Conservation (phyloP, 2,888 invertebrate species). For the Lapara coniferarum region DNA sequence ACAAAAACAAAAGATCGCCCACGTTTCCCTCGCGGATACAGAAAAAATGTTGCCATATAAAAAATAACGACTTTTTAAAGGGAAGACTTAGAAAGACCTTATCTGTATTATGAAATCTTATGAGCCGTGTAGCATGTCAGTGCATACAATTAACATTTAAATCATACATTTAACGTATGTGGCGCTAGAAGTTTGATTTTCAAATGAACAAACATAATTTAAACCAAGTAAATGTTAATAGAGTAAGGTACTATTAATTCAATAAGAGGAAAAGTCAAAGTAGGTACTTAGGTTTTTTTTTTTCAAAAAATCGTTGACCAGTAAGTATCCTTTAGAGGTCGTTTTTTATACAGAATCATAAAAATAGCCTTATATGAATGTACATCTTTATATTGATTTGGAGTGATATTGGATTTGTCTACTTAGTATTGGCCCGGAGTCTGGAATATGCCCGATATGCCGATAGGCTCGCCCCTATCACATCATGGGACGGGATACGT, state of each 20-base stretch:
- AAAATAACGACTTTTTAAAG: slow-evolving; percentile 36
- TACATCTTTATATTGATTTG: no score
- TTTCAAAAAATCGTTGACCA: neutral
- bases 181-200: neutral
- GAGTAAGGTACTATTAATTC: neutral
- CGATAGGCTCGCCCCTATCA: no score
- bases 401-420: no score
- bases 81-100: slow-evolving; percentile 54
- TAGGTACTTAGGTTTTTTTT: neutral
- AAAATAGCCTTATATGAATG: no score
- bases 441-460: no score
- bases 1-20: slow-evolving; percentile 66
- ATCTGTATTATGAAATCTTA: slow-evolving; percentile 29
- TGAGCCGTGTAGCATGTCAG: neutral
- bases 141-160: slow-evolving; percentile 18
- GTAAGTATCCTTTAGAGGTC: no score
- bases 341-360: no score
- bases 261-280: neutral
- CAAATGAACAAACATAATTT: neutral
- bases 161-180: neutral
- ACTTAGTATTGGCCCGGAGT: no score
- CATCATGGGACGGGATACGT: no score
- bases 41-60: slow-evolving; percentile 48
- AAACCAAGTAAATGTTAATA: neutral
- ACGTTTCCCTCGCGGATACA: slow-evolving; percentile 65